phyloP scores from a whole-genome alignment of 2,113 vertebrate genomes.

The Sturnus vulgaris region DNA sequence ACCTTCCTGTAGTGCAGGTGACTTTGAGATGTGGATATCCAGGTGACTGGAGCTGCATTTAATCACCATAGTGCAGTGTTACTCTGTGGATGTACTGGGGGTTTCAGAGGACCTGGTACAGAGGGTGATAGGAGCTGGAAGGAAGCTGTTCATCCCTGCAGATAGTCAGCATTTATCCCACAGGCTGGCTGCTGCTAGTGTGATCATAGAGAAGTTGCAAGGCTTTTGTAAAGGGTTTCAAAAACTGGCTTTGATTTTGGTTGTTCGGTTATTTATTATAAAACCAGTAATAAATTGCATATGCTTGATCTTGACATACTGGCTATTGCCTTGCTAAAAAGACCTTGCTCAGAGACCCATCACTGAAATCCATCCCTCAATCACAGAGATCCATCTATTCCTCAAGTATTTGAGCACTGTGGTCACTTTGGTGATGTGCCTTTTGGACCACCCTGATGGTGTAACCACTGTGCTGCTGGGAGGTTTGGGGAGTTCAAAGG shows the following conservation, averaged over 20 bases:
- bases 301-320: not conserved
- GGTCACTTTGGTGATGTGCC: not conserved
- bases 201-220: not conserved
- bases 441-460: not conserved
- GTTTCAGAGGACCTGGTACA: not conserved
- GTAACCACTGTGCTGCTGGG: fast-evolving
- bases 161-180: not conserved
- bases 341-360: not conserved
- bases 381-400: not conserved
- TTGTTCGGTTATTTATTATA: not conserved
- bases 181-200: not conserved
- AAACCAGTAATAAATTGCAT: not conserved
- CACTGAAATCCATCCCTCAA: not conserved
- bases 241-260: not conserved
- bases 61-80: not conserved
- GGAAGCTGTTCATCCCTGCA: not conserved
- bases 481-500: not conserved
- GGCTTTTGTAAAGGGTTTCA: not conserved
- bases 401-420: not conserved
- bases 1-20: not conserved
- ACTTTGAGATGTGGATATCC: not conserved
- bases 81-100: not conserved
- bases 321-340: not conserved
- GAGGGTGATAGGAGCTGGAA: not conserved
- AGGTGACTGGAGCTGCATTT: not conserved